phyloP scores from a whole-genome alignment of 92 coral and sea anemone species.

The Micromussa lordhowensis region DNA sequence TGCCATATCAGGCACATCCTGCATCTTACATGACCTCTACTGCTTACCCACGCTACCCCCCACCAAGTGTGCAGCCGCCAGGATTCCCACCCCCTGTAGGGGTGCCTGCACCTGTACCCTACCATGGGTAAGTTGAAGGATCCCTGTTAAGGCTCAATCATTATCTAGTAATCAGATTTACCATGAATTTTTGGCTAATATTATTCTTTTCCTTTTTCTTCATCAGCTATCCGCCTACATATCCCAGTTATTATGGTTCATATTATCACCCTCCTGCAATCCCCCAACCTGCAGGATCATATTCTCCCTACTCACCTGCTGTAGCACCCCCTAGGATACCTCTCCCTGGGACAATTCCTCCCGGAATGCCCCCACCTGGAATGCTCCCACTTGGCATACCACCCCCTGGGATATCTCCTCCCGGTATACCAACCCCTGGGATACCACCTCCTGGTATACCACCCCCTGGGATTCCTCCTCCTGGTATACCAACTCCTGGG shows the following conservation, averaged over 20 bases:
- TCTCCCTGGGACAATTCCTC: slow-evolving; percentile 50
- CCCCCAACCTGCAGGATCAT: slow-evolving; percentile 37
- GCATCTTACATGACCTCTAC: slow-evolving; percentile 18
- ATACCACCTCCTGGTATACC: slow-evolving; percentile 43
- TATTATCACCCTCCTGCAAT: slow-evolving; percentile 33
- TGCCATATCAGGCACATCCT: slow-evolving; percentile 11
- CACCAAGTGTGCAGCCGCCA: slow-evolving; percentile 42
- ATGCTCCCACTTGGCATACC: slow-evolving; percentile 30
- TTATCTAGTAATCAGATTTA: not conserved
- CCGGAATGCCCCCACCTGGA: slow-evolving; percentile 59
- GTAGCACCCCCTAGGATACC: slow-evolving; percentile 59
- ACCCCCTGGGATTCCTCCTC: slow-evolving; percentile 53
- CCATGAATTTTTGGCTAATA: not conserved
- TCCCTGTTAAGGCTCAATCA: not conserved
- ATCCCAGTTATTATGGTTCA: slow-evolving; percentile 40
- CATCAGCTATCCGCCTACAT: slow-evolving; percentile 29
- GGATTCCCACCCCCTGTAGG: slow-evolving; percentile 59
- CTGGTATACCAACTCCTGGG: slow-evolving; percentile 34
- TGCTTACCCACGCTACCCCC: slow-evolving; percentile 46
- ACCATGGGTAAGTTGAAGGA: slow-evolving; percentile 39
- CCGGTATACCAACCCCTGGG: slow-evolving; percentile 50
- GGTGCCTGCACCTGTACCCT: slow-evolving; percentile 49
- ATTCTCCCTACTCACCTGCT: slow-evolving; percentile 26
- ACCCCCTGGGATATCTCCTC: slow-evolving; percentile 55
- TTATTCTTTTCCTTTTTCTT: not conserved